Conservation (phyloP, 2,888 invertebrate species). For the Notodonta ziczac region DNA sequence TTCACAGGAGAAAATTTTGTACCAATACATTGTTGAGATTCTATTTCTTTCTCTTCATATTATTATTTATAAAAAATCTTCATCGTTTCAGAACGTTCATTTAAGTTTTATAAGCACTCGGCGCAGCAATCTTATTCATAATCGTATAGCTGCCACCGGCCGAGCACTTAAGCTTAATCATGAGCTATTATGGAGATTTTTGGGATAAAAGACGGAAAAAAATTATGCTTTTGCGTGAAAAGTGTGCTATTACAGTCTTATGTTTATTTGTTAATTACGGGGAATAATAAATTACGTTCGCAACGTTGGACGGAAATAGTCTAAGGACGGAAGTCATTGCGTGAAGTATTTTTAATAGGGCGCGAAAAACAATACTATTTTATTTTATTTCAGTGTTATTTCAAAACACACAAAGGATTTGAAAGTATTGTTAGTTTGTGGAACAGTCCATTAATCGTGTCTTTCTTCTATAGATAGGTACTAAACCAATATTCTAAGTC, state of each 20-base stretch:
- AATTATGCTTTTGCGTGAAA: constrained; percentile 54
- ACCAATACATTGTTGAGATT: not conserved
- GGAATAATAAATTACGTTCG: constrained; percentile 42
- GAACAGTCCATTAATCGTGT: too few species aligned
- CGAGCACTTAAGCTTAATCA: constrained; percentile 57
- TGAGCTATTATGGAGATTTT: constrained; percentile 55
- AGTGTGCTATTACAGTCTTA: constrained; percentile 48
- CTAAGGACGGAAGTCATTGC: constrained; percentile 27
- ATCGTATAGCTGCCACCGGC: constrained; percentile 39
- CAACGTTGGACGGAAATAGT: constrained; percentile 33
- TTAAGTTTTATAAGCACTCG: constrained; percentile 17
- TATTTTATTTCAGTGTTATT: constrained; percentile 18
- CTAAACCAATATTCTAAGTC: too few species aligned
- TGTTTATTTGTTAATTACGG: constrained; percentile 48
- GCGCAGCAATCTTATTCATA: constrained; percentile 17
- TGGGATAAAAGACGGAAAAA: constrained; percentile 49
- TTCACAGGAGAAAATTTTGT: too few species aligned
- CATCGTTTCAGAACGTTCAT: not conserved
- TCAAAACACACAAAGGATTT: too few species aligned
- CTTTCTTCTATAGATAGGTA: too few species aligned
- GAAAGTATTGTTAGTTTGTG: too few species aligned
- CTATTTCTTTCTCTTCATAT: not conserved
- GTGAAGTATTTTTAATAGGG: constrained; percentile 8
- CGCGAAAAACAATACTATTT: not conserved
- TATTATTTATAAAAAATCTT: not conserved